Conservation (phyloP, 2,888 invertebrate genomes). For the Lacanobia oleracea region DNA sequence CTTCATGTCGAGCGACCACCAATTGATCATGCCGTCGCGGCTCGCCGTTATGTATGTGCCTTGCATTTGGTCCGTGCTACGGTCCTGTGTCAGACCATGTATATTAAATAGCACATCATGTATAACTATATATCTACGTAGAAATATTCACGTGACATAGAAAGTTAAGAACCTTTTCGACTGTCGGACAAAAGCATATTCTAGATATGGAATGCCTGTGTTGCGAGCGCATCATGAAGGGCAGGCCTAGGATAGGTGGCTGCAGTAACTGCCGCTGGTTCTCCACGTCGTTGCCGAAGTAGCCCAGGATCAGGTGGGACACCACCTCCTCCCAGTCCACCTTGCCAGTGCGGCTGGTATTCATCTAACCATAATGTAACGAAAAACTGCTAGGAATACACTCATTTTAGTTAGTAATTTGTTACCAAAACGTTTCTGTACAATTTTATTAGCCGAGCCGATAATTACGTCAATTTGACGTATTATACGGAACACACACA, state of each 20-base stretch:
- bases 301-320: slow-evolving; percentile 94
- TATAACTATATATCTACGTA: not conserved
- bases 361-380: slow-evolving; percentile 85
- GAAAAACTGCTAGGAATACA: not conserved
- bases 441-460: no score
- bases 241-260: slow-evolving; percentile 91
- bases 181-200: slow-evolving; percentile 92
- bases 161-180: slow-evolving; percentile 82
- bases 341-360: slow-evolving; percentile 90
- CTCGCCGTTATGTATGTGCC: slow-evolving; percentile 94
- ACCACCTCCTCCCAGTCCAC: slow-evolving; percentile 95
- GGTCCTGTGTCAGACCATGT: slow-evolving; percentile 78
- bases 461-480: not conserved
- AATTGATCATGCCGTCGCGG: slow-evolving; percentile 94
- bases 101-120: not conserved
- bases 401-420: not conserved
- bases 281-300: slow-evolving; percentile 92
- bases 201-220: slow-evolving; percentile 93
- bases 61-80: slow-evolving; percentile 90
- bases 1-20: slow-evolving; percentile 94
- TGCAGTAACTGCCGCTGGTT: slow-evolving; percentile 91
- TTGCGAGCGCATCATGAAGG: slow-evolving; percentile 91
- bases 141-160: not conserved
- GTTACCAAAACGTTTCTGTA: not conserved
- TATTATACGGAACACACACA: no score